A percentile compares a stretch with the other conserved stretches of the same genome.
These are phyloP conservation scores for Drosophila azteca DNA, from an alignment of 1,140 invertebrate species.

Conservation along the genomic window DNA sequence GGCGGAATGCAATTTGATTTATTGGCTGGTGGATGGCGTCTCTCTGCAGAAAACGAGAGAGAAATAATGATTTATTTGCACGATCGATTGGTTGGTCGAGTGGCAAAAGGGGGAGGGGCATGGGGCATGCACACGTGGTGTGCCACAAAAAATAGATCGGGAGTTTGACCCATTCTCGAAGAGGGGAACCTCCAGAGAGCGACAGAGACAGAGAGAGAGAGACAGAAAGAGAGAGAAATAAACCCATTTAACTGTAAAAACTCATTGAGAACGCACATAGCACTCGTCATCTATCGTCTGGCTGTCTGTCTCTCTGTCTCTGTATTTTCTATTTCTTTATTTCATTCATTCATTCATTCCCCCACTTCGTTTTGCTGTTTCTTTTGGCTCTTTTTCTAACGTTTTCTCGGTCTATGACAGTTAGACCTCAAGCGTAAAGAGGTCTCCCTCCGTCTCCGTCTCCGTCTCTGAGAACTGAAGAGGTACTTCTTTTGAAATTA, in stretches of 20 bases:
- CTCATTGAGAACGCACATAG: constrained; percentile 51
- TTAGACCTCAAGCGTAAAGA: constrained; percentile 28
- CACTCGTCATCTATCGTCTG: constrained; percentile 28
- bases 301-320: too few species aligned
- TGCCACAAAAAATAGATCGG: constrained; percentile 25
- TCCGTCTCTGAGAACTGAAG: constrained; percentile 15
- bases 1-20: constrained; percentile 54
- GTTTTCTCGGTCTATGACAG: constrained; percentile 26
- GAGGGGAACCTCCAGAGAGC: background rate
- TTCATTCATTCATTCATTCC: constrained; percentile 6
- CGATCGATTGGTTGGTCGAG: constrained; percentile 41
- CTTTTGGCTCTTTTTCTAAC: too few species aligned
- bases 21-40: constrained; percentile 46
- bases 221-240: constrained; percentile 18
- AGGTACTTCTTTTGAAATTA: background rate
- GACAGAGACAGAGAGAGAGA: background rate
- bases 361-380: background rate
- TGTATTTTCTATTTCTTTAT: constrained; percentile 21
- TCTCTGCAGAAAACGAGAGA: constrained; percentile 33
- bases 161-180: constrained; percentile 41
- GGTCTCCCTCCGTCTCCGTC: background rate
- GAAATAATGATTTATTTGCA: constrained; percentile 53
- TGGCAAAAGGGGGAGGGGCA: constrained; percentile 13
- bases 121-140: constrained; percentile 30
- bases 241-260: constrained; percentile 60